A percentile compares a stretch with the other conserved stretches of the same genome.
phyloP scores from a whole-genome alignment of 1,140 invertebrate species.

The Holotrichia oblita region DNA sequence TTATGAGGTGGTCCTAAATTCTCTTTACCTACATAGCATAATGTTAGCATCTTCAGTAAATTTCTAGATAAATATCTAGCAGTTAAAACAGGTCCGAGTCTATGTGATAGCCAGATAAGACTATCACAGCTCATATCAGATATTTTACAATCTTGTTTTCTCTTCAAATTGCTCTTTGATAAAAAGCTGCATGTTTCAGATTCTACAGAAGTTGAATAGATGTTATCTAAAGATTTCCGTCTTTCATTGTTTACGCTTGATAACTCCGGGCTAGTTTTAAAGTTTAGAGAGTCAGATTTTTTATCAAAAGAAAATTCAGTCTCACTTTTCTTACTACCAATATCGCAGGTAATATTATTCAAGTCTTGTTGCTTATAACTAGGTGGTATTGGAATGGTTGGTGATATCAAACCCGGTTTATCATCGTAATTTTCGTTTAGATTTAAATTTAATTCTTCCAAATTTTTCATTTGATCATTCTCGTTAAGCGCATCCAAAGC shows the following conservation, averaged over 20 bases:
- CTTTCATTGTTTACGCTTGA: conserved; percentile 10
- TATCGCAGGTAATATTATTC: conserved; percentile 69
- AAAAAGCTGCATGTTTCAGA: background rate
- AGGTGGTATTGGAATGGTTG: conserved; percentile 70
- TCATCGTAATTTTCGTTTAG: conserved; percentile 50
- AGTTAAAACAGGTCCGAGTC: conserved; percentile 94
- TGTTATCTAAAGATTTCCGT: conserved; percentile 15
- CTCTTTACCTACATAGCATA: conserved; percentile 91
- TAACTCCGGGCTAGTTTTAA: background rate
- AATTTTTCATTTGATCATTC: conserved; percentile 54
- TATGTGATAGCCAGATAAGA: conserved; percentile 90
- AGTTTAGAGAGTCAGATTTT: conserved; percentile 19
- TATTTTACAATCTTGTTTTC: conserved; percentile 70
- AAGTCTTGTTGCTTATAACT: conserved; percentile 63
- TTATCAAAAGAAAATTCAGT: conserved; percentile 46
- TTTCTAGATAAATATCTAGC: conserved; percentile 91
- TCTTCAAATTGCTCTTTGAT: background rate
- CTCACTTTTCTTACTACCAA: conserved; percentile 67
- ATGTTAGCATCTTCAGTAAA: conserved; percentile 89
- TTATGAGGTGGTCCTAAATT: conserved; percentile 70
- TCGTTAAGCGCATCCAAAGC: conserved; percentile 62
- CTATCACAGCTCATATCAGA: conserved; percentile 92
- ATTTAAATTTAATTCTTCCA: conserved; percentile 48
- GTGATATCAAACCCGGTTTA: conserved; percentile 62
- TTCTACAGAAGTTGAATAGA: conserved; percentile 2